These are phyloP conservation scores for Gambelia wislizenii DNA, from an alignment of 2,797 vertebrate genomes.

Conservation along the genomic window DNA sequence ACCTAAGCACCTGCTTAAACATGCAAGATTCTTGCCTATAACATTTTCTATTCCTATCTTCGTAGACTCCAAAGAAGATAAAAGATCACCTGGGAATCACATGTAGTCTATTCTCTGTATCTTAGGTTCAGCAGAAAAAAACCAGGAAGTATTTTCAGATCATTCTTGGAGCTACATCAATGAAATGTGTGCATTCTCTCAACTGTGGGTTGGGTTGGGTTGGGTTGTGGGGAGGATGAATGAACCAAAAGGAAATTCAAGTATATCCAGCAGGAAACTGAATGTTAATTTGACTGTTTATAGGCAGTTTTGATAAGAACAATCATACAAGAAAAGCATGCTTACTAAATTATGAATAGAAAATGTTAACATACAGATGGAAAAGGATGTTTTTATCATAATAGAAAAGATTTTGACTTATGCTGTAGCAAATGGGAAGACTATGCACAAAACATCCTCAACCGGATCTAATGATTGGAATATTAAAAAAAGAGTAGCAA, in stretches of 20 bases:
- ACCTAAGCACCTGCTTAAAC: background rate
- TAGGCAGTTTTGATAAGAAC: too few species aligned
- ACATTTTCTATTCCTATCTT: too few species aligned
- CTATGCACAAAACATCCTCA: background rate
- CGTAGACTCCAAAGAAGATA: background rate
- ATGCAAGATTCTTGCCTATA: too few species aligned
- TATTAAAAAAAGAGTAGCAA: background rate
- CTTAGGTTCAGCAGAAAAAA: background rate
- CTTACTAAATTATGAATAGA: background rate
- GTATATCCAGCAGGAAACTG: too few species aligned
- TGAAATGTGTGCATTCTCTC: too few species aligned
- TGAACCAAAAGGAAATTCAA: too few species aligned
- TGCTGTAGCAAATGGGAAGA: background rate
- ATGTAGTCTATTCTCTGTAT: background rate
- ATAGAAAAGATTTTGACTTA: background rate
- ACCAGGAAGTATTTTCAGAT: background rate
- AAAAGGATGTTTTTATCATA: background rate
- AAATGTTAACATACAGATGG: background rate
- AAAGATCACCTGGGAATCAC: background rate
- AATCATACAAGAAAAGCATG: background rate
- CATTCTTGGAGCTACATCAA: background rate
- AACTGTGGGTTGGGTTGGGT: too few species aligned
- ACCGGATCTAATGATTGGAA: background rate
- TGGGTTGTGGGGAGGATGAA: too few species aligned
- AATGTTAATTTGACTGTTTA: too few species aligned